Base-by-base conservation (phyloP, 2,888 invertebrate species). In the Amblyteles armatorius region DNA sequence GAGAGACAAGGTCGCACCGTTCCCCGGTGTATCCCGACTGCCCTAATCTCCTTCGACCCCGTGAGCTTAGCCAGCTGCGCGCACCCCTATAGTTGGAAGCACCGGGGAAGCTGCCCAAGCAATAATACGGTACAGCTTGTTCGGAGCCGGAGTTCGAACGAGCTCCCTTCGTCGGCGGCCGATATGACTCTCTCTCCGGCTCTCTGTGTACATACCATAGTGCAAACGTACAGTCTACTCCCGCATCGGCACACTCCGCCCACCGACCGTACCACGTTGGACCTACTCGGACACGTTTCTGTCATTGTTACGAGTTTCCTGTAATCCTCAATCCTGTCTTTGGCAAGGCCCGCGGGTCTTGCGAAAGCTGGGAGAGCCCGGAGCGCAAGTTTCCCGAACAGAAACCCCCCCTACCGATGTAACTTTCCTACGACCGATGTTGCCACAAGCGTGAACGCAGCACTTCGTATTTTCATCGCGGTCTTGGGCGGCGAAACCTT, bases 301-400 rank as follows among this genome's bases (percentile, higher is more conserved):
- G 40, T 68, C 80, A 86, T 86, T 86, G 84, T 86, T 86, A 82
- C 78, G 83, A 87, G 87, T 87, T 87, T 77, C 73, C 79, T 77
- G 79, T 83, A 82, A 87, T 85, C 83, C 82, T 78, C 82, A 36
- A 79, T 72, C 73, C 79, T 82, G 79, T 86, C 82, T 82, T 63
- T 60, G 72, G 82, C 69, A 69, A 69, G 57, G 63, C 68, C 68
- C 55, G 73, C 65, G 57, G 52, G 80, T 82, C 74, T 77, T 67
- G 63, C 63, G 55, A 33, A 22, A 63, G 63, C 13, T 44, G 73
- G 52, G 68, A 81, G 1, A 63, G n/a, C 6, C 60, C 26, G 16
- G 73, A 79, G 69, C 78, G 63, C 78, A 86, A 86, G 80, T 86
- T 86, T 83, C 82, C 69, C 69, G 69, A 74, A 79, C 68, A 73